Base-by-base conservation (phyloP, 1,140 invertebrate species). In the Cecropterus lyciades region DNA sequence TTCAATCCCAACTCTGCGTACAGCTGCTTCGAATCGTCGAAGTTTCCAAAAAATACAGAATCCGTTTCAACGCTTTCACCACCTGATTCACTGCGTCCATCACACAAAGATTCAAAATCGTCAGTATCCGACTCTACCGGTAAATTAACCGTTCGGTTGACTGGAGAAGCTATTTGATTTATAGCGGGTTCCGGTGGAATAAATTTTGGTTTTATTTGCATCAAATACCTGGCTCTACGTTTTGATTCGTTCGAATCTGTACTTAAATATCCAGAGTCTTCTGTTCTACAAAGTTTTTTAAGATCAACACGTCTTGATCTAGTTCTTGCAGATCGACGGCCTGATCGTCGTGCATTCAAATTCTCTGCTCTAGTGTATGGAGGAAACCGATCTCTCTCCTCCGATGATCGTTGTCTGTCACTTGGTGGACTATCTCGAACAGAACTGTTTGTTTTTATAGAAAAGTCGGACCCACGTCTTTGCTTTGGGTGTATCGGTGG, bases 11-110 rank as follows among this genome's bases (percentile, higher is more conserved):
- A 77, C 62, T 91, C 89, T 17, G 83, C 80, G 11, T 85, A 77
- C 45, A 89, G 72, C 65, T 89, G 77, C 16, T 87, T 89, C 0
- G 86, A 84, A 73, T 93, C 95, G 70, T 91, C 89, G 81, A 93
- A 95, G 89, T 93, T 94, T 57, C 91, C 95, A 73, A 96, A 96
- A 73, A 96, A 96, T 7, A 97, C 96, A n/a, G 96, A 96, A 86
- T 97, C 96, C 0, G 96, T 97, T 63, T 96, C 96, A 11, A 97
- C 93, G 82, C 96, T 97, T 78, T 97, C 96, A 5, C 95, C 96
- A 0, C 96, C 96, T 16, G 96, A 97, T 87, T 97, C 96, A 79
- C 96, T 97, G 46, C 95, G 94, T 4, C 95, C 96, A 68, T 96
- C 95, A 27, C 95, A 92, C 7, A 91, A 62, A 13, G 91, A 92